Evolutionary conservation across 2,113 vertebrate species (phyloP).

Genomic region (Emberiza fucata): DNA sequence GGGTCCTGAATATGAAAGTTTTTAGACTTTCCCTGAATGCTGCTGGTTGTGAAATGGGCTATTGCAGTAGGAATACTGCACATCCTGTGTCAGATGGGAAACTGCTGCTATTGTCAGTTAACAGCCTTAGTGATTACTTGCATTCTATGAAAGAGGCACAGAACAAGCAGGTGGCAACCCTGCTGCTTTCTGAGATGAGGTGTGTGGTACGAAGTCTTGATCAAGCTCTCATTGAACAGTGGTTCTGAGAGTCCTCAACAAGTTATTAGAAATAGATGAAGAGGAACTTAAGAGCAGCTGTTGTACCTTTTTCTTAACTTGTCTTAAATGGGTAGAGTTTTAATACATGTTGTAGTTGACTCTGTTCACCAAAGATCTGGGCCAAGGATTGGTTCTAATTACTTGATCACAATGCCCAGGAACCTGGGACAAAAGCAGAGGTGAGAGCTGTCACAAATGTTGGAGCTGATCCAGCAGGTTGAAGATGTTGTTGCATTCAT

Average conservation of each 20-base stretch:
- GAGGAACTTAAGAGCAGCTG: neutral
- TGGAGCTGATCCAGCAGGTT: neutral
- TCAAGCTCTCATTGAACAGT: neutral
- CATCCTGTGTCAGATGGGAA: neutral
- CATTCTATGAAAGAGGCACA: neutral
- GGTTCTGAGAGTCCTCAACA: neutral
- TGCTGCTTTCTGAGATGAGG: neutral
- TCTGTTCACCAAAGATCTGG: neutral
- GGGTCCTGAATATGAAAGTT: neutral
- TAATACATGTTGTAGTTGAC: neutral
- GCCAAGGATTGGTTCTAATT: neutral
- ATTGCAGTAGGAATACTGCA: neutral
- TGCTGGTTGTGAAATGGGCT: neutral
- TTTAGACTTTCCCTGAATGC: neutral
- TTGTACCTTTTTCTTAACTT: neutral
- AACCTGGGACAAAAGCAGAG: neutral
- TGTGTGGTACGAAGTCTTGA: accelerated
- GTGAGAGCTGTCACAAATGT: neutral
- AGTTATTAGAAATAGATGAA: neutral
- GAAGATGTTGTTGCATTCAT: neutral
- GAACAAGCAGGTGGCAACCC: neutral
- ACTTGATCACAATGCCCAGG: neutral
- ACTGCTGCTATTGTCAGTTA: neutral
- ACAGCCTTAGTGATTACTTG: neutral
- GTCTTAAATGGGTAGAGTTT: neutral